These are phyloP conservation scores for Bambusicola thoracicus DNA, from an alignment of 2,113 vertebrate genomes.

Conservation along the genomic window DNA sequence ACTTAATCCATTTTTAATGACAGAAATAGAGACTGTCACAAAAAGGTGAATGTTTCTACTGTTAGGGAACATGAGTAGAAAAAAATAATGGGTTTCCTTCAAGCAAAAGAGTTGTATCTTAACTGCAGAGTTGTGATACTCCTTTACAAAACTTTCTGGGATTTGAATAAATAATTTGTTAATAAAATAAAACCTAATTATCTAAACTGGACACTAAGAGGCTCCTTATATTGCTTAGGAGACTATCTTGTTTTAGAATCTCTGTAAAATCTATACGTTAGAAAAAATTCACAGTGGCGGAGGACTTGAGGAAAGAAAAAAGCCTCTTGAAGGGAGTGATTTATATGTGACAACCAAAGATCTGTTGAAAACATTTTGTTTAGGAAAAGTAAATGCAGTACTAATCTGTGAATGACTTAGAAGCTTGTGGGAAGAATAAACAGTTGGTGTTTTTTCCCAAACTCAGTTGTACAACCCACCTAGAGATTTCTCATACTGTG, in stretches of 20 bases:
- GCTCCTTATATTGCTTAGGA: not conserved
- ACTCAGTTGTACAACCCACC: conserved; percentile 68
- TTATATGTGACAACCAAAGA: conserved; percentile 64
- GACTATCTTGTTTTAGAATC: not conserved
- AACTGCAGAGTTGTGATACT: not conserved
- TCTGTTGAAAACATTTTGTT: conserved; percentile 53
- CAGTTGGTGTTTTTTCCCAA: conserved; percentile 67
- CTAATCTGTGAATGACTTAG: conserved; percentile 61
- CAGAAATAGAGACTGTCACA: conserved; percentile 49
- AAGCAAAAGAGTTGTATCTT: conserved; percentile 9
- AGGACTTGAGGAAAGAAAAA: conserved; percentile 31
- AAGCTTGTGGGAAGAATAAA: conserved; percentile 68
- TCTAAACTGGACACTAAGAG: not conserved
- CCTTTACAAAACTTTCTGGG: not conserved
- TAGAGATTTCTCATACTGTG: conserved; percentile 64
- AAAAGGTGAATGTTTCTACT: conserved; percentile 38
- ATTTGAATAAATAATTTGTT: not conserved
- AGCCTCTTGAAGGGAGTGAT: conserved; percentile 4
- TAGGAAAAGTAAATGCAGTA: conserved; percentile 50
- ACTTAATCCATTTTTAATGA: conserved; percentile 62
- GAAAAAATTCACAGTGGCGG: conserved; percentile 28
- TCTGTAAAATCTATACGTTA: not conserved
- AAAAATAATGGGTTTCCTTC: not conserved
- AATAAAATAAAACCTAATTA: not conserved
- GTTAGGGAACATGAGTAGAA: not conserved